These are phyloP conservation scores for Ochotona curzoniae DNA, from an alignment of 2,113 vertebrate genomes.

Conservation along the genomic window DNA sequence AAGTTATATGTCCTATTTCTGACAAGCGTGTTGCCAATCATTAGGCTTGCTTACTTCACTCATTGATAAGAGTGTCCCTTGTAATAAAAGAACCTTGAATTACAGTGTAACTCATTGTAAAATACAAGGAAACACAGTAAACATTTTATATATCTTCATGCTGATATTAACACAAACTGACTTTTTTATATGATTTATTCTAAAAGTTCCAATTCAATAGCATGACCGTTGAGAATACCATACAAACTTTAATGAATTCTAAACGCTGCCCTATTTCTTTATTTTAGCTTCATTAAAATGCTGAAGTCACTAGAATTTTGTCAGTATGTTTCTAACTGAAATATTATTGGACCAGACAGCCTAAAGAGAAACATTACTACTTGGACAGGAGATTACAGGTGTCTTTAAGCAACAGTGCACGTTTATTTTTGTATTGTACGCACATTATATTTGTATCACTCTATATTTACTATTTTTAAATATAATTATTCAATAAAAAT, in stretches of 20 bases:
- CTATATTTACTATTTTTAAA: background rate
- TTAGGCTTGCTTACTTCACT: constrained; percentile 44
- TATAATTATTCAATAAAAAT: background rate
- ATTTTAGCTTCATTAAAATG: constrained; percentile 38
- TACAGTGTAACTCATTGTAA: constrained; percentile 27
- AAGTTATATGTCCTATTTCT: constrained; percentile 71
- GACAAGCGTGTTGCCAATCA: constrained; percentile 78
- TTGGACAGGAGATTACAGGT: background rate
- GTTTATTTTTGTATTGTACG: background rate
- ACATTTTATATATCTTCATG: constrained; percentile 1
- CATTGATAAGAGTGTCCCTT: background rate
- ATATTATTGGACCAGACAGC: background rate
- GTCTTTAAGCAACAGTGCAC: background rate
- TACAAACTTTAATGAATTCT: background rate
- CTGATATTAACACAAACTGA: background rate
- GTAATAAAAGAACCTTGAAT: background rate
- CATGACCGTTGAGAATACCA: background rate
- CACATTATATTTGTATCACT: background rate
- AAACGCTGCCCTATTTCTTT: background rate
- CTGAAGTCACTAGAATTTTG: background rate
- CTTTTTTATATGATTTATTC: background rate
- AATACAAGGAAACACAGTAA: background rate
- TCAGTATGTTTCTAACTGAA: background rate
- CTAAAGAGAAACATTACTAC: background rate
- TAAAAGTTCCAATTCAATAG: constrained; percentile 22